phyloP scores from a whole-genome alignment of 2,797 vertebrate genomes.

The Catharus ustulatus region DNA sequence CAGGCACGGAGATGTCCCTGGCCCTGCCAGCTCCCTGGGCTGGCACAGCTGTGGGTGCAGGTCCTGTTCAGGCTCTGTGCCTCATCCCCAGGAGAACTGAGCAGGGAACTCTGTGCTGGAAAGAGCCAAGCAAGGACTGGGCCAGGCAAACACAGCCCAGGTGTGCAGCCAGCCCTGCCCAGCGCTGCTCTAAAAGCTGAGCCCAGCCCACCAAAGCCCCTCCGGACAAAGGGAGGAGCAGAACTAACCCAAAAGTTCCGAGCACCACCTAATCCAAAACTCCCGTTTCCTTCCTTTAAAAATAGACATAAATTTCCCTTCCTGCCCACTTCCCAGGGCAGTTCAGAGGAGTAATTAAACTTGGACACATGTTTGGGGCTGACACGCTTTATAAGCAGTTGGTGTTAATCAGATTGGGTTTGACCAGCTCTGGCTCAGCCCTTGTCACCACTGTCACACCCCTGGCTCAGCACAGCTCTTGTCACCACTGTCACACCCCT shows the following conservation, averaged over 20 bases:
- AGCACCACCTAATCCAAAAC: not conserved
- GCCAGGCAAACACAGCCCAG: not conserved
- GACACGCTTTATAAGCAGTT: slow-evolving; percentile 38
- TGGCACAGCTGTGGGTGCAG: not conserved
- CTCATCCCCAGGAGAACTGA: not conserved
- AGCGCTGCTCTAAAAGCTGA: not conserved
- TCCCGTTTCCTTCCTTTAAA: not conserved
- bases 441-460: no score
- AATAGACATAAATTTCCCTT: not conserved
- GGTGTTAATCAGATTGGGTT: slow-evolving; percentile 32
- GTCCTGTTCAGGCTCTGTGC: not conserved
- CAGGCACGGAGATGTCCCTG: not conserved
- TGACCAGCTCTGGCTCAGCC: slow-evolving; percentile 2
- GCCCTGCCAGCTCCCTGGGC: no score
- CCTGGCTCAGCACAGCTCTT: not conserved
- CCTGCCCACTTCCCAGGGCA: not conserved
- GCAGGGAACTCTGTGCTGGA: not conserved
- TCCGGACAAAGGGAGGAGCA: not conserved
- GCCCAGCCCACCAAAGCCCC: not conserved
- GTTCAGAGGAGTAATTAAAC: slow-evolving; percentile 7
- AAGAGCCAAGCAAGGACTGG: not conserved
- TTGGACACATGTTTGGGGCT: slow-evolving; percentile 8
- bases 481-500: not conserved
- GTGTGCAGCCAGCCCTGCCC: not conserved
- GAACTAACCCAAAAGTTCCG: not conserved